These are phyloP conservation scores for Leptodirus hochenwartii DNA, from an alignment of 2,888 invertebrate species.

Conservation along the genomic window DNA sequence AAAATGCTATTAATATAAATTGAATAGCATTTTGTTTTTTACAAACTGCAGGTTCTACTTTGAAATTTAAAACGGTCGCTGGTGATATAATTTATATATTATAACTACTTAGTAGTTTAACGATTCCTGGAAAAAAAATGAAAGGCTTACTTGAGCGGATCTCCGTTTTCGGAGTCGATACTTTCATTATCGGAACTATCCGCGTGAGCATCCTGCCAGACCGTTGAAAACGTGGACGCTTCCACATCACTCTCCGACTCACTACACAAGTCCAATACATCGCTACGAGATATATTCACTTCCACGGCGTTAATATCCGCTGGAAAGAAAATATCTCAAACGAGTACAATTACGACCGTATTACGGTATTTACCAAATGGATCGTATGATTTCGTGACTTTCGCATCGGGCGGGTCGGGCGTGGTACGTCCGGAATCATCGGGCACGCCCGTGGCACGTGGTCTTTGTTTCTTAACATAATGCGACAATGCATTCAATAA, in stretches of 20 bases:
- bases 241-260: constrained; percentile 61
- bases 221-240: constrained; percentile 38
- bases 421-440: constrained; percentile 16
- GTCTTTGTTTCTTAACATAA: constrained; percentile 30
- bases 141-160: constrained; percentile 51
- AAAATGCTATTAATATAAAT: too few relatives aligned
- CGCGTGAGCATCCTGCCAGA: constrained; percentile 43
- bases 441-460: constrained; percentile 18
- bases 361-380: constrained; percentile 39
- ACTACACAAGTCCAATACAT: constrained; percentile 49
- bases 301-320: constrained; percentile 34
- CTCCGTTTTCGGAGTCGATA: constrained; percentile 57
- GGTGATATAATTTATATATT: too few relatives aligned
- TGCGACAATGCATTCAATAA: constrained; percentile 44
- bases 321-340: constrained; percentile 22
- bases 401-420: constrained; percentile 28
- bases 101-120: too few relatives aligned
- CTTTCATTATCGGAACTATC: constrained; percentile 62
- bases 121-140: too few relatives aligned
- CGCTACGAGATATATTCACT: constrained; percentile 33
- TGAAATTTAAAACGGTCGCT: too few relatives aligned
- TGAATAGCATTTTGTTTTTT: too few relatives aligned
- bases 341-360: constrained; percentile 8
- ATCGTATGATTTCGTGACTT: constrained; percentile 29
- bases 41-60: too few relatives aligned